Evolutionary conservation across 2,797 vertebrate genomes (phyloP), one percentile per base, ranked within the genome.

Genomic region (Vespertilio murinus): DNA sequence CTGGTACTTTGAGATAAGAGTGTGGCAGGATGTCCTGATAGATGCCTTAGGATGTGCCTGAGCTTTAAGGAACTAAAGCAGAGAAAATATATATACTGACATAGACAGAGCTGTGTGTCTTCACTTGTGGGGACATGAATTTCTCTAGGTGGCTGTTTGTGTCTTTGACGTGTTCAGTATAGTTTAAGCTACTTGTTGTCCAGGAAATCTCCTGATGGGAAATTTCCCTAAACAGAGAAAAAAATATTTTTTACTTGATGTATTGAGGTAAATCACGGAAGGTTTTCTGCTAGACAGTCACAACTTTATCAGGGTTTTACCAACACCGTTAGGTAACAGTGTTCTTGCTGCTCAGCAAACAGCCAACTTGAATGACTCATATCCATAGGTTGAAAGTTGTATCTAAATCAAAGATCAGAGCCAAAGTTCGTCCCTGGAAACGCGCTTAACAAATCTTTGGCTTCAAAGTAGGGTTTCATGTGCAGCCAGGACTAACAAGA

Each of bases 371-470:
- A 20, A 91, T 61, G 64, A 77, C 35, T 91, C 73, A 47, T 9
- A n/a, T n/a, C 87, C 54, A 67, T 93, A 93, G 64, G 54, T 35
- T 92, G 90, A 95, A 92, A 97, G 90, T 52, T 77, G 56, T 10
- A 90, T 67, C 71, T 93, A 67, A n/a, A 77, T 95, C 88, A 87
- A 94, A 95, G 77, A 83, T 78, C 65, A 69, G 92, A 93, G 95
- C 52, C 83, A 90, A 92, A 79, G 54, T 6, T 18, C 25, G 70
- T 84, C 59, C 33, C 70, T 94, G 87, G 83, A 92, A 88, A 85
- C 94, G 73, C 38, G 40, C 75, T 96, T 77, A 80, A 89, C 80
- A 90, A 85, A 90, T 85, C 75, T 78, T 87, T 95, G 91, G 91
- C 74, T 94, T 91, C 88, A 67, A 49, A 86, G 13, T 18, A 1